Base-by-base conservation (phyloP, 2,888 invertebrate species). In the Acanthosepion pharaonis region DNA sequence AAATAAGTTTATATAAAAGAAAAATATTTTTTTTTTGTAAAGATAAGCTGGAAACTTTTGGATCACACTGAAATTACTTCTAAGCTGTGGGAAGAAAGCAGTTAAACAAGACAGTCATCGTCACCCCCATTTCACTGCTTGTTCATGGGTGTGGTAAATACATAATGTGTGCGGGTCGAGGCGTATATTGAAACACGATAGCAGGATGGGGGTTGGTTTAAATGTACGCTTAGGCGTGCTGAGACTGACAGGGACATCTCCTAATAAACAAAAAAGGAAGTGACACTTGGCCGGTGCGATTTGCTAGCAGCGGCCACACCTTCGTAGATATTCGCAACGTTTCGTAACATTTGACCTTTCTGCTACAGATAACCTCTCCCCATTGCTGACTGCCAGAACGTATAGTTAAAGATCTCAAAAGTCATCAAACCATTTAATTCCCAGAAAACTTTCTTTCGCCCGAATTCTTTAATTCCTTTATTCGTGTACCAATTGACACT, bases 281-380 rank as follows among this genome's bases (percentile, higher is more conserved):
- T 78, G 78, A n/a, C 78, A 78, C n/a, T 78, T 78, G n/a, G 33
- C 78, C 78, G n/a, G 78, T 78, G n/a, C 78, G 8, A 33, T 78
- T n/a, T 78, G n/a, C n/a, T 78, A 78, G n/a, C n/a, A 78, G 78
- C n/a, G 78, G 78, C 78, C n/a, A 78, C 78, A 78, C 78, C n/a
- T n/a, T n/a, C 78, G 8, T n/a, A 15, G 78, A 15, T 78, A 23
- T 33, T 18, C 78, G 11, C n/a, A 33, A 9, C n/a, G 15, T 5
- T 78, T 33, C n/a, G n/a, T 78, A 33, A 78, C 78, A n/a, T 78
- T 78, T 78, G 78, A 78, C 78, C 78, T 78, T 78, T 78, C 78
- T 78, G n/a, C 4, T 15, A n/a, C 15, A 78, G 78, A 78, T n/a
- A 78, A 33, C 15, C n/a, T 2, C 78, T 78, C n/a, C n/a, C n/a